Evolutionary conservation across 2,113 vertebrate genomes (phyloP), one percentile per base, ranked within the genome.

Genomic region (Gymnarchus niloticus): DNA sequence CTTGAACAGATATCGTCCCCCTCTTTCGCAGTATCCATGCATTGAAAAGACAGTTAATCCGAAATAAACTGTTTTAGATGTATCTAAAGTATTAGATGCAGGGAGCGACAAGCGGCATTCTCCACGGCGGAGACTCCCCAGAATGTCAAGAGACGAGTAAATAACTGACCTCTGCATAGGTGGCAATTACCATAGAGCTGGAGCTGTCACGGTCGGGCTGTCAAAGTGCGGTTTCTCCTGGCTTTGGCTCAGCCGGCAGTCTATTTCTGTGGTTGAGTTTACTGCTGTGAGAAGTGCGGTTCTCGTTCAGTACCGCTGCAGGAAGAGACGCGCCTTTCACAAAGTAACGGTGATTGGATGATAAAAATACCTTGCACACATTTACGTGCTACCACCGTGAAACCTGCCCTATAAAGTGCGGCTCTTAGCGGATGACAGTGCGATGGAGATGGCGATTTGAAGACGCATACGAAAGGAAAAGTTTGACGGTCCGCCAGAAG

Each of bases 131-230:
- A 14, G 61, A 37, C 5, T 37, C 28, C 28, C 61, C 61, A 37
- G 25, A 77, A 48, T 7, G 73, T 7, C 6, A 46, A 21, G 52
- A 77, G 3, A 48, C 44, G 23, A 37, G 76, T n/a, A 78, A 78
- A 48, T 78, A 48, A 78, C 76, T 78, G 23, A 78, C 76, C 76
- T 78, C 46, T 78, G 41, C 44, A 48, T 46, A 46, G 76, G 76
- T 78, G 23, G 21, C 37, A 78, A 78, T 78, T 48, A 78, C 76
- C 76, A 78, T 78, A 78, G 76, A 78, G 76, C 44, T 78, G 76
- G 23, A 37, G 46, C 7, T 2, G 41, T 44, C 17, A n/a, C 37
- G 19, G 44, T 48, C 1, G 8, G 37, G 41, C 23, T 46, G 76
- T 78, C 6, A 54, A 6, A 54, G 52, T 54, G 52, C 6, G 52